Percentiles rank a stretch among this genome's conserved stretches.
phyloP scores from a whole-genome alignment of 2,888 invertebrate species.

The Microplitis deprimator region DNA sequence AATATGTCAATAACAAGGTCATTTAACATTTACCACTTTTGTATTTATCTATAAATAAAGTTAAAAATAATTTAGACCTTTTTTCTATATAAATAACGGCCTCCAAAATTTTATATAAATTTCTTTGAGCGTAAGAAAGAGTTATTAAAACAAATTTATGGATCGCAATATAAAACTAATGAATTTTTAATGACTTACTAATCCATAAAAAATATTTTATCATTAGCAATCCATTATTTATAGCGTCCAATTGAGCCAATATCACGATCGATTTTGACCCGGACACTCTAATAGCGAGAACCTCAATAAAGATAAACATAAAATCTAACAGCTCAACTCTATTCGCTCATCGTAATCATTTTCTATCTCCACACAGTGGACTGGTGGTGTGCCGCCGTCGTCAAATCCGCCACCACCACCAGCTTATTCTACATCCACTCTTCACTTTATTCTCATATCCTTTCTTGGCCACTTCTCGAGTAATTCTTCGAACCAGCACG shows the following conservation, averaged over 20 bases:
- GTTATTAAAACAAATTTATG: no score
- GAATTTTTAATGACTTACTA: not conserved
- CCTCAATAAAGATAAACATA: slow-evolving; percentile 63
- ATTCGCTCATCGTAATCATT: slow-evolving; percentile 45
- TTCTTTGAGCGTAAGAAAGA: no score
- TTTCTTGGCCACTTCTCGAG: slow-evolving; percentile 34
- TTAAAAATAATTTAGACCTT: no score
- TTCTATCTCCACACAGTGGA: not conserved
- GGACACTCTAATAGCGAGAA: not conserved
- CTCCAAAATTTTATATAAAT: no score
- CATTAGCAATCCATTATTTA: not conserved
- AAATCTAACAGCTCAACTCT: slow-evolving; percentile 66
- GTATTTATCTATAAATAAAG: not conserved
- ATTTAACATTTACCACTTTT: not conserved
- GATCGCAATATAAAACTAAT: no score
- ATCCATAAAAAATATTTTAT: not conserved
- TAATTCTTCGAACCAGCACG: slow-evolving; percentile 40
- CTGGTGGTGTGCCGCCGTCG: slow-evolving; percentile 11
- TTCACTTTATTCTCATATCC: slow-evolving; percentile 37
- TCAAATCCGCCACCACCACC: not conserved
- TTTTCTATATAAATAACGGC: not conserved
- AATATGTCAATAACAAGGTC: not conserved
- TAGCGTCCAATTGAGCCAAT: not conserved
- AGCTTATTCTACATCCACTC: slow-evolving; percentile 35
- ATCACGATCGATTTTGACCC: not conserved